Evolutionary conservation across 1,140 invertebrate genomes (phyloP), one percentile per base, ranked within the genome.

Genomic region (Forficula auricularia): DNA sequence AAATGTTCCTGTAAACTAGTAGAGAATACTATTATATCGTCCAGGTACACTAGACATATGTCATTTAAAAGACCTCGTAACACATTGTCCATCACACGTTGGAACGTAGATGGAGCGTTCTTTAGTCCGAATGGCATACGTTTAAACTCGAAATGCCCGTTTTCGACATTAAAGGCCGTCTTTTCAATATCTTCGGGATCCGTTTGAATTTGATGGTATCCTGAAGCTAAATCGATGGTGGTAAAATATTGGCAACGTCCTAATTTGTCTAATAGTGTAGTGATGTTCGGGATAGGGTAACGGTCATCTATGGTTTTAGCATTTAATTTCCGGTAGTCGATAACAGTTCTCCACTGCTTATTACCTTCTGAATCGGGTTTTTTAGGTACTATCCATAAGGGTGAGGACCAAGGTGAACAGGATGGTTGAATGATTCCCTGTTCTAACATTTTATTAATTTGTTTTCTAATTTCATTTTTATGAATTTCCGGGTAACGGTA

Each of bases 221-320:
- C 67, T 15, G 52, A 57, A 0, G 53, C 52, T 10, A 70, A 41
- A 51, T 73, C 69, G 1, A 72, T 43, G 1, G 59, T 60, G 2
- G 57, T 53, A 47, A 71, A 72, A 47, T 60, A 66, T 36, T 53
- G 55, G 30, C 54, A 52, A 13, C 59, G 58, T 3, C 57, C 57
- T n/a, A 72, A 40, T 20, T 57, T 54, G 46, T 70, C 61, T 38
- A 64, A 42, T 18, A 60, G 60, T 13, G 69, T 63, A 3, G 58
- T 54, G 10, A 72, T 70, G 10, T 61, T 47, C 7, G 70, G 69
- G 6, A 75, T 37, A 0, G 71, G 70, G 51, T 63, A 74, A 32
- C 46, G 52, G 50, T 73, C 67, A 7, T 52, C 54, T 18, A 61
- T 49, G 8, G 57, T 61, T 32, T 52, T 52, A 33, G 59, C 53